Evolutionary conservation across 1,140 invertebrate genomes (phyloP).

Genomic region (Scaptomyza montana): DNA sequence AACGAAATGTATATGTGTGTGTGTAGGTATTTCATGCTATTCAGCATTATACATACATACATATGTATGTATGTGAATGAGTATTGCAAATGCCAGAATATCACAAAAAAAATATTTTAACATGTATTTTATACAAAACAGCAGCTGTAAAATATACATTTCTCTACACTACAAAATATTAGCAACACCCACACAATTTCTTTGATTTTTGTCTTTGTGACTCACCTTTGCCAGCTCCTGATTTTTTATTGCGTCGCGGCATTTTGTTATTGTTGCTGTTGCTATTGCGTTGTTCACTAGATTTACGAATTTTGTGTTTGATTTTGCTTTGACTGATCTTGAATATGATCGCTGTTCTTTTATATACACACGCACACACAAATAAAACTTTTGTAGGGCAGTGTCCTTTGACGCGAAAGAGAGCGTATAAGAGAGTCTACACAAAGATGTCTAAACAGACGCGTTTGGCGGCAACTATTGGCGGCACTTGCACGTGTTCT

Average conservation of each 20-base stretch:
- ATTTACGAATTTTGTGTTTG: slow-evolving; percentile 50
- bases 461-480: slow-evolving; percentile 52
- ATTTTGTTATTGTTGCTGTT: slow-evolving; percentile 61
- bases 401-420: slow-evolving; percentile 40
- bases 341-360: slow-evolving; percentile 17
- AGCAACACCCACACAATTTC: slow-evolving; percentile 11
- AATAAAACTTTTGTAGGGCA: slow-evolving; percentile 11
- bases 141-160: slow-evolving; percentile 23
- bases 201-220: slow-evolving; percentile 42
- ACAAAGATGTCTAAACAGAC: slow-evolving; percentile 42
- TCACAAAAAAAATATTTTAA: too few species aligned
- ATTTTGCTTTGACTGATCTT: slow-evolving; percentile 15
- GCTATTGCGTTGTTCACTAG: slow-evolving; percentile 40
- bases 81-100: slow-evolving; percentile 50
- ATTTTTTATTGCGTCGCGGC: slow-evolving; percentile 80
- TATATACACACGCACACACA: slow-evolving; percentile 9
- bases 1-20: slow-evolving; percentile 38
- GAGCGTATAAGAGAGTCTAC: slow-evolving; percentile 27
- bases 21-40: slow-evolving; percentile 20
- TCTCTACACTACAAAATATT: neutral
- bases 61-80: slow-evolving; percentile 32
- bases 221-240: slow-evolving; percentile 78
- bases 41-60: neutral
- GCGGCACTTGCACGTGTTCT: slow-evolving; percentile 46
- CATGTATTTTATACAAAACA: neutral